Percentiles rank a stretch among this genome's conserved stretches.
phyloP scores from a whole-genome alignment of 1,140 invertebrate genomes.

The Drosophila santomea region DNA sequence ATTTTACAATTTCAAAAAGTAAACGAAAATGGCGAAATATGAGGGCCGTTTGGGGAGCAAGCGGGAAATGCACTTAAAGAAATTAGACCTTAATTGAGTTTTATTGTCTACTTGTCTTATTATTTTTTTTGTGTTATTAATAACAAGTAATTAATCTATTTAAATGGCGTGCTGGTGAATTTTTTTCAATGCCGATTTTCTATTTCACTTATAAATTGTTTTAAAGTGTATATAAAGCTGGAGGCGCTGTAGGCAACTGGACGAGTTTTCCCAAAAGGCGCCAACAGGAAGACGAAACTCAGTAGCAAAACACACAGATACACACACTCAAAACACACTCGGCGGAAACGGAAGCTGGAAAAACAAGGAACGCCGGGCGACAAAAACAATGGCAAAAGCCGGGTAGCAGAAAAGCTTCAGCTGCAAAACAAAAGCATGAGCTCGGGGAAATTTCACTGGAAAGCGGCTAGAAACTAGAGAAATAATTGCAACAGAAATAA shows the following conservation, averaged over 20 bases:
- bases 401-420: constrained; percentile 47
- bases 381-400: constrained; percentile 67
- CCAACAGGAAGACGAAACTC: constrained; percentile 67
- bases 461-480: constrained; percentile 42
- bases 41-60: constrained; percentile 23
- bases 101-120: no score
- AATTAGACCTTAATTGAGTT: no score
- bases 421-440: constrained; percentile 64
- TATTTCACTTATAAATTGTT: no score
- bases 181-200: no score
- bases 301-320: constrained; percentile 29
- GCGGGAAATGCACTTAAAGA: not conserved
- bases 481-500: constrained; percentile 32
- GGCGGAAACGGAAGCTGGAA: constrained; percentile 73
- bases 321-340: constrained; percentile 10
- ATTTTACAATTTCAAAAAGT: constrained; percentile 81
- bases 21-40: constrained; percentile 69
- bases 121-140: no score
- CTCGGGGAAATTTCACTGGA: constrained; percentile 32
- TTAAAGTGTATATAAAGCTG: constrained; percentile 5
- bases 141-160: not conserved
- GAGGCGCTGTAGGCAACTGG: constrained; percentile 41
- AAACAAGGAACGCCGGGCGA: constrained; percentile 46
- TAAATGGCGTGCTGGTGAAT: no score
- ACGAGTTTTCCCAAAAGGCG: constrained; percentile 48